Conservation (phyloP, 2,113 vertebrate genomes). For the Plestiodon gilberti region DNA sequence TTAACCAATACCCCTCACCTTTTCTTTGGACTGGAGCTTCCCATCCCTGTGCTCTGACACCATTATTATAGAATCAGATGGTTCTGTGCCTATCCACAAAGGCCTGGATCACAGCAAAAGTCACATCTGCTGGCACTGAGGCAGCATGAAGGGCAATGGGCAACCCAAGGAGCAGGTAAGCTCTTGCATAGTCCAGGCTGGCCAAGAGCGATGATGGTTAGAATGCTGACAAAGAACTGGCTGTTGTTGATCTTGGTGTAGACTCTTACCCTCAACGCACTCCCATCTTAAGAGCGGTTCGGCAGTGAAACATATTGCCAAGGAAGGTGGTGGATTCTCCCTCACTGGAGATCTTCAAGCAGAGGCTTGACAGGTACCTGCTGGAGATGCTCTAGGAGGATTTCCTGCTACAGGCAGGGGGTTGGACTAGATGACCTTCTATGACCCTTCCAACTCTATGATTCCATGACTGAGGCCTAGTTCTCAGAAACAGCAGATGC, state of each 20-base stretch:
- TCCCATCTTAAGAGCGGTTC: neutral
- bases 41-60: neutral
- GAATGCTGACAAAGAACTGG: neutral
- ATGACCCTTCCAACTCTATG: too few relatives aligned
- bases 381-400: too few relatives aligned
- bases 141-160: too few relatives aligned
- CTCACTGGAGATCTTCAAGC: too few relatives aligned
- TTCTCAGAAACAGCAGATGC: neutral
- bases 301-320: neutral
- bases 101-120: neutral
- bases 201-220: too few relatives aligned
- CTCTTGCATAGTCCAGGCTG: neutral
- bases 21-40: neutral
- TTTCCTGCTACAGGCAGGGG: too few relatives aligned
- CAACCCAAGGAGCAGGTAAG: neutral
- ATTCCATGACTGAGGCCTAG: neutral
- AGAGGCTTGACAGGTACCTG: too few relatives aligned
- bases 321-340: too few relatives aligned
- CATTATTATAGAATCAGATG: neutral
- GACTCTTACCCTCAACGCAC: neutral
- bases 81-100: neutral
- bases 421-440: too few relatives aligned
- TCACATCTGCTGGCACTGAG: neutral
- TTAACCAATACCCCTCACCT: neutral
- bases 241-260: neutral